Conservation (phyloP, 2,113 vertebrate species). For the Dicentrarchus labrax region DNA sequence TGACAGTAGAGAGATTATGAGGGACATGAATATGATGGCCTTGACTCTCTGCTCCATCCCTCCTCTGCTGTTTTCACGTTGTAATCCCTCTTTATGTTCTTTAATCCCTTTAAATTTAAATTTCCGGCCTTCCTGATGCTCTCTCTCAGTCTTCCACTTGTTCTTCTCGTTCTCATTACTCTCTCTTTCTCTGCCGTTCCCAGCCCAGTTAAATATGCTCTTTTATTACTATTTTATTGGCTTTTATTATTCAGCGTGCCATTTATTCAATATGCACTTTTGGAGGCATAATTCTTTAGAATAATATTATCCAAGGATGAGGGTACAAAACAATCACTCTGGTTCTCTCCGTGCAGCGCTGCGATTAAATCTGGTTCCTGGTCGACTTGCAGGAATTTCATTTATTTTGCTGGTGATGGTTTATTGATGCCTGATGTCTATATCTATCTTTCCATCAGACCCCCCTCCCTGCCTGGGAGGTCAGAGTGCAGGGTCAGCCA, state of each 20-base stretch:
- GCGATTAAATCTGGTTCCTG: not conserved
- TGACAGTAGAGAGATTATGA: slow-evolving; percentile 17
- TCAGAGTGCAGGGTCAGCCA: slow-evolving; percentile 43
- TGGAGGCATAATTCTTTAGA: not conserved
- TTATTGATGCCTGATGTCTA: slow-evolving; percentile 47
- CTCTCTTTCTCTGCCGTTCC: not conserved
- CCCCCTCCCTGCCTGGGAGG: slow-evolving; percentile 4
- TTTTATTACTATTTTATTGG: slow-evolving; percentile 61
- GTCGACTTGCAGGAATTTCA: slow-evolving; percentile 18
- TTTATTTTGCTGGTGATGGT: slow-evolving; percentile 10
- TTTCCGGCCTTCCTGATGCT: slow-evolving; percentile 18
- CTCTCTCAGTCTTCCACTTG: not conserved
- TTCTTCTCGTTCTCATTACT: slow-evolving; percentile 5
- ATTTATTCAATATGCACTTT: slow-evolving; percentile 44
- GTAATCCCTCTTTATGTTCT: slow-evolving; percentile 43
- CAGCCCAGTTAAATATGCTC: slow-evolving; percentile 46
- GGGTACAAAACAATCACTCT: slow-evolving; percentile 14
- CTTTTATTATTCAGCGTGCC: slow-evolving; percentile 36
- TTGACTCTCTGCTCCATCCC: not conserved
- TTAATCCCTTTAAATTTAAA: slow-evolving; percentile 51
- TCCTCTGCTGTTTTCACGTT: slow-evolving; percentile 9
- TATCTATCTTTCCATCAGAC: slow-evolving; percentile 60
- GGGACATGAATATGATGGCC: not conserved
- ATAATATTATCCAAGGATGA: slow-evolving; percentile 30
- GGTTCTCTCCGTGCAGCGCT: not conserved